Evolutionary conservation across 2,797 vertebrate genomes (phyloP), one percentile per base, ranked within the genome.

Genomic region (Trichosurus vulpecula): DNA sequence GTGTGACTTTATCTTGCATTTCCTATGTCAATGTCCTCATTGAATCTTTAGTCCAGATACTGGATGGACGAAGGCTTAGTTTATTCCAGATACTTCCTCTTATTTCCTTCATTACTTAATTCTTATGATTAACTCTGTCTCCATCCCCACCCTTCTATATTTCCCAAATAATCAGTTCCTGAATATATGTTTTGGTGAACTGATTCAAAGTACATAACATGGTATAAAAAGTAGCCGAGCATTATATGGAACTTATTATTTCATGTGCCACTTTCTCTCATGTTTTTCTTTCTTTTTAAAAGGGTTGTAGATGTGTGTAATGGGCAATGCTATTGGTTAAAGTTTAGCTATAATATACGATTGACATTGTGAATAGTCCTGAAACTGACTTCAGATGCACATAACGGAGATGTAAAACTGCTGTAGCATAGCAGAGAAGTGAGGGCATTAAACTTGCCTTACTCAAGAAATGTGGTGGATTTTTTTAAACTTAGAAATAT

Each of bases 101-200:
- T 97, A 97, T 98, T 98, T 98, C 94, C 91, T 94, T 12, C 92
- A 96, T 95, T 92, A 94, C 96, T 90, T 35, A 54, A 90, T 97
- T 98, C 95, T 96, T 90, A 55, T 96, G 10, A 95, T 66, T 74
- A 97, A 93, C 98, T 97, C n/a, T 29, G 25, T 87, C 41, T 51
- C 41, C 16, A 0, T 29, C 14, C 25, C 41, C 22, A 51, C 25
- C 22, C 10, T 27, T 87, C 41, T 87, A 1, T 51, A 41, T 47
- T 25, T 87, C 93, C 96, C 96, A 96, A 93, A 95, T 53, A 91
- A 56, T 95, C 53, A 31, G 2, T 95, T 95, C 96, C 97, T 97
- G 87, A 92, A 2, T 87, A 96, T 90, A 93, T 93, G 95, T 97
- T 91, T 94, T n/a, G 0, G 91, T 90, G 92, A 81, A 52, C 95